Conservation (phyloP, 2,113 vertebrate genomes). For the Ceratotherium simum region DNA sequence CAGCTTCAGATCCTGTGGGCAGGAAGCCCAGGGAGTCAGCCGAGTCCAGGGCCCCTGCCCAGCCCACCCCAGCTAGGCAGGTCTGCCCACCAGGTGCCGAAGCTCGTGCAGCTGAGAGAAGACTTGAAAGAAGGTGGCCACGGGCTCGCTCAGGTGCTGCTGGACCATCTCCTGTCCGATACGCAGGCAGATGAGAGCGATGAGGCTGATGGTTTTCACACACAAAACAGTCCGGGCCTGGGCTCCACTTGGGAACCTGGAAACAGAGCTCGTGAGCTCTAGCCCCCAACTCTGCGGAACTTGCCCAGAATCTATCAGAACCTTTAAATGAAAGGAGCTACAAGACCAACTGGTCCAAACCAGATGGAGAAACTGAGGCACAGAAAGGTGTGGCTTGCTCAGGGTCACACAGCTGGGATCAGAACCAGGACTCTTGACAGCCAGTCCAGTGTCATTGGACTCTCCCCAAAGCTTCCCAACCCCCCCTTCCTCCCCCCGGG, state of each 20-base stretch:
- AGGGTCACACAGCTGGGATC: not conserved
- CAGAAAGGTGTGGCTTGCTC: not conserved
- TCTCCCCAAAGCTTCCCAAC: not conserved
- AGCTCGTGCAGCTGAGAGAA: constrained; percentile 93
- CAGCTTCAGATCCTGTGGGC: constrained; percentile 75
- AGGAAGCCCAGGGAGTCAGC: not conserved
- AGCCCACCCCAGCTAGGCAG: not conserved
- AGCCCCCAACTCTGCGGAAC: not conserved
- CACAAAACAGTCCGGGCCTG: constrained; percentile 96
- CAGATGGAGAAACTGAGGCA: not conserved
- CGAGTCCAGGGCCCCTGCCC: accelerated
- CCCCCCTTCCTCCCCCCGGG: not conserved
- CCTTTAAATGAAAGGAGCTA: not conserved
- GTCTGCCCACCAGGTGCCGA: constrained; percentile 90
- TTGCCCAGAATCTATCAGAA: not conserved
- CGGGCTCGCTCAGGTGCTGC: constrained; percentile 95
- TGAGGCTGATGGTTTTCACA: constrained; percentile 95
- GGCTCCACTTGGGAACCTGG: constrained; percentile 96
- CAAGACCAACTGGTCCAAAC: not conserved
- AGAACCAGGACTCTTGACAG: not conserved
- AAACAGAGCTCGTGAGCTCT: not conserved
- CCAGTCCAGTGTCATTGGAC: not conserved
- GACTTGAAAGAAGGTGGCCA: constrained; percentile 92
- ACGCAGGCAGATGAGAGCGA: constrained; percentile 96
- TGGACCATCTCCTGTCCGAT: constrained; percentile 99